phyloP scores from a whole-genome alignment of 2,888 invertebrate genomes.

The Ectemnius continuus region DNA sequence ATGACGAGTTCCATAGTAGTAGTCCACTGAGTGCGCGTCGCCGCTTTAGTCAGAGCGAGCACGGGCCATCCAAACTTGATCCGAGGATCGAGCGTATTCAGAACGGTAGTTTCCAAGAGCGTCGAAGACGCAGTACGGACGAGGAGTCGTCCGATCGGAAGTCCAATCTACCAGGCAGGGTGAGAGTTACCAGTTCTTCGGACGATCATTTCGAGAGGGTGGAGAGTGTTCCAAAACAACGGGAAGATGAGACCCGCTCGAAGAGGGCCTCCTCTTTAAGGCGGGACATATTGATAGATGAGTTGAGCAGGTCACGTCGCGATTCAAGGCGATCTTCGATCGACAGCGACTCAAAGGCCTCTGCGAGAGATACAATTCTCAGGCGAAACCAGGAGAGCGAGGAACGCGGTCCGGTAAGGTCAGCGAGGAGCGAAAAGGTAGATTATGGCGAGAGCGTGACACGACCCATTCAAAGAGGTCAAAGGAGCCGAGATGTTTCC shows the following conservation, averaged over 20 bases:
- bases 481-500: slow-evolving; percentile 31
- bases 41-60: slow-evolving; percentile 54
- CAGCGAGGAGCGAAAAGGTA: background rate
- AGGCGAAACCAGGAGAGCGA: slow-evolving; percentile 20
- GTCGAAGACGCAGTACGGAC: slow-evolving; percentile 68
- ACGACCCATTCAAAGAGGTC: slow-evolving; percentile 24
- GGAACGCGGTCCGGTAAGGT: slow-evolving; percentile 1
- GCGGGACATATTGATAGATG: slow-evolving; percentile 38
- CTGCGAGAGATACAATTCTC: slow-evolving; percentile 43
- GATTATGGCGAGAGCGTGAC: slow-evolving; percentile 4
- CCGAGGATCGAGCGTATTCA: slow-evolving; percentile 44
- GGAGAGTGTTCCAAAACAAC: slow-evolving; percentile 32
- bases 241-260: slow-evolving; percentile 20
- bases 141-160: slow-evolving; percentile 66
- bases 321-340: slow-evolving; percentile 52
- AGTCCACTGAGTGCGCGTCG: slow-evolving; percentile 55
- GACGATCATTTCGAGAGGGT: slow-evolving; percentile 67
- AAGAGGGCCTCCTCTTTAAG: slow-evolving; percentile 46
- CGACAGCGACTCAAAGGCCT: slow-evolving; percentile 51
- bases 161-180: slow-evolving; percentile 48
- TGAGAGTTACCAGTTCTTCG: slow-evolving; percentile 70
- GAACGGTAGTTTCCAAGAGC: slow-evolving; percentile 49
- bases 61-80: slow-evolving; percentile 38
- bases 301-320: slow-evolving; percentile 44
- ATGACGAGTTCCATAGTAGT: slow-evolving; percentile 59